Percentiles rank a stretch among this genome's conserved stretches.
Evolutionary conservation across 2,797 vertebrate genomes (phyloP).

Genomic region (Bufotes viridis): DNA sequence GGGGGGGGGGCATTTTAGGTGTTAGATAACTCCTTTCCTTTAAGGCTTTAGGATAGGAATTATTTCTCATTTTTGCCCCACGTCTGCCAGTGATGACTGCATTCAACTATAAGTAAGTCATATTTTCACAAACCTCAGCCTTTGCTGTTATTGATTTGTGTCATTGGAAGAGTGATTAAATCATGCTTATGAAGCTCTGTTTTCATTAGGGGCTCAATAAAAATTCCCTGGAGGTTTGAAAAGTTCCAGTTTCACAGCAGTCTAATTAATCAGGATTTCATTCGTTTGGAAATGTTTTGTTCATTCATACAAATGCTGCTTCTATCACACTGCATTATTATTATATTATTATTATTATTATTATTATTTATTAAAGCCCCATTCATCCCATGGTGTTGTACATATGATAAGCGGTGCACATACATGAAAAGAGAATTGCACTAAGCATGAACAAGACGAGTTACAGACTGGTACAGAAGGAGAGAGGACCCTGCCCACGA

Average conservation of each 20-base stretch:
- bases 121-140: slow-evolving; percentile 38
- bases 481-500: no score
- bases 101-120: slow-evolving; percentile 25
- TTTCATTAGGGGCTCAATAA: slow-evolving; percentile 57
- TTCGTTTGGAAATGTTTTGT: background rate
- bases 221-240: slow-evolving; percentile 29
- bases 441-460: no score
- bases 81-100: slow-evolving; percentile 1
- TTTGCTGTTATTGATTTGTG: slow-evolving; percentile 50
- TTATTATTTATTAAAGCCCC: no score
- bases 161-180: slow-evolving; percentile 36
- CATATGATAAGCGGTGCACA: no score
- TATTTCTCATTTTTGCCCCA: background rate
- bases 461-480: no score
- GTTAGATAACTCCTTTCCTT: background rate
- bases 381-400: no score
- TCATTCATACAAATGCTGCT: background rate
- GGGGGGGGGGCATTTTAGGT: no score
- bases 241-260: slow-evolving; percentile 22
- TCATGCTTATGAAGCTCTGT: slow-evolving; percentile 48
- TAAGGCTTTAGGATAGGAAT: background rate
- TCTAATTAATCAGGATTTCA: slow-evolving; percentile 30
- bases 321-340: background rate
- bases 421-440: no score
- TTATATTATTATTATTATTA: no score